A percentile compares a stretch with the other conserved stretches of the same genome.
Evolutionary conservation across 2,888 invertebrate species (phyloP).

Genomic region (Synergus japonicus): DNA sequence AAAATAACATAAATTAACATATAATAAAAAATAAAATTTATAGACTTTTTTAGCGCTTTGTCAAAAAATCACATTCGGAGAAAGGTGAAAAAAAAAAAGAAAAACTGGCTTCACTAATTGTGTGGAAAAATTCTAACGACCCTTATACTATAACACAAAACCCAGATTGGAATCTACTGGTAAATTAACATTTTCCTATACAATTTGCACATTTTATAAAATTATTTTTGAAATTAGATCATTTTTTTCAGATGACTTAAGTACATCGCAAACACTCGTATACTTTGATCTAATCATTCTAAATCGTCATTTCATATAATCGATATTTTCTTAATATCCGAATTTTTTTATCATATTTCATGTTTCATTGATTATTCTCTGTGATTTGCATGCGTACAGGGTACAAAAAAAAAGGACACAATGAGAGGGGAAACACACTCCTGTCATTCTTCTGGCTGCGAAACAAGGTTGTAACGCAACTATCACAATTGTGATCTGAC

Average conservation of each 20-base stretch:
- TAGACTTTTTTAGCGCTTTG: neutral
- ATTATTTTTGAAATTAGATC: conserved; percentile 39
- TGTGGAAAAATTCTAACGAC: neutral
- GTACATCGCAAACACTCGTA: conserved; percentile 44
- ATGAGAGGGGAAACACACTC: conserved; percentile 52
- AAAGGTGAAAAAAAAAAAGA: neutral
- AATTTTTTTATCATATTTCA: neutral
- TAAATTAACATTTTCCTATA: neutral
- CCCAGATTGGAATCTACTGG: neutral
- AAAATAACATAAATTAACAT: conserved; percentile 17
- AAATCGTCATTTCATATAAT: neutral
- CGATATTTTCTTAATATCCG: neutral
- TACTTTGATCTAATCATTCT: neutral
- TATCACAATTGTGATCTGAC: conserved; percentile 71
- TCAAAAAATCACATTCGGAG: neutral
- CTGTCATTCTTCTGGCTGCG: conserved; percentile 62
- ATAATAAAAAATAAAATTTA: neutral
- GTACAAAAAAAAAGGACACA: conserved; percentile 21
- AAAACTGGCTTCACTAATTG: neutral
- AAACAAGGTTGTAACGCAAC: conserved; percentile 65
- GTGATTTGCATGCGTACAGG: conserved; percentile 45
- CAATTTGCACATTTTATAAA: neutral
- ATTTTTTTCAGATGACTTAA: conserved; percentile 46
- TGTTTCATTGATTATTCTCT: neutral
- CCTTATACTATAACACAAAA: neutral